Evolutionary conservation across 2,113 vertebrate species (phyloP), one percentile per base, ranked within the genome.

Genomic region (Hiodon alosoides): DNA sequence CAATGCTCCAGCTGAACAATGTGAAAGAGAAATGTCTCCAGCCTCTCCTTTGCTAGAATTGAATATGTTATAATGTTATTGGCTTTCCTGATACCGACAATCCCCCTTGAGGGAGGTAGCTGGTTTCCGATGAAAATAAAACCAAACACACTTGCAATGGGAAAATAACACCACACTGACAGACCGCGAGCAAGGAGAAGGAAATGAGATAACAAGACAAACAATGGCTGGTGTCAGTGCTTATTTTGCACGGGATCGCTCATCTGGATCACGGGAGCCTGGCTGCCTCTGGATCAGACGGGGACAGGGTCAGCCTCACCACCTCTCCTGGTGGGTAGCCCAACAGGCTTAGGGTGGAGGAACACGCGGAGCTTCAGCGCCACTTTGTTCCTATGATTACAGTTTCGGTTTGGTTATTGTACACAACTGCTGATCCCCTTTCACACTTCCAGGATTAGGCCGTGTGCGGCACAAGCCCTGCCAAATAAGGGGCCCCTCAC

Each of bases 31-130:
- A 73, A 70, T 67, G 83, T 79, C 74, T 78, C 73, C 61, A 53
- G 73, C 81, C 76, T 58, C 75, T 71, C 66, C 77, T 67, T 80
- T 80, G 64, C 72, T 76, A 75, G 65, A 70, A 59, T 55, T n/a
- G n/a, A 47, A 76, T 78, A 17, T 62, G 67, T 74, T 4, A 59
- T 62, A 52, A 67, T 14, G 72, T 81, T 74, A 67, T 57, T 64
- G 81, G 31, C 77, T 81, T 76, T 65, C 17, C 54, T 59, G 73
- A 61, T 31, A 80, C 70, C n/a, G 47, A 14, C 72, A 31, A 78
- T 79, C 82, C 69, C 72, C 71, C 72, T 57, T 48, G 69, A 79
- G 78, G 76, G 17, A 74, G 58, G 4, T 54, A 60, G 8, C 52
- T 72, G 59, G 68, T 65, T 58, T 52, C 1, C 67, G 67, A 78